Conservation (phyloP, 1,140 invertebrate genomes). For the Micrasema longulum region DNA sequence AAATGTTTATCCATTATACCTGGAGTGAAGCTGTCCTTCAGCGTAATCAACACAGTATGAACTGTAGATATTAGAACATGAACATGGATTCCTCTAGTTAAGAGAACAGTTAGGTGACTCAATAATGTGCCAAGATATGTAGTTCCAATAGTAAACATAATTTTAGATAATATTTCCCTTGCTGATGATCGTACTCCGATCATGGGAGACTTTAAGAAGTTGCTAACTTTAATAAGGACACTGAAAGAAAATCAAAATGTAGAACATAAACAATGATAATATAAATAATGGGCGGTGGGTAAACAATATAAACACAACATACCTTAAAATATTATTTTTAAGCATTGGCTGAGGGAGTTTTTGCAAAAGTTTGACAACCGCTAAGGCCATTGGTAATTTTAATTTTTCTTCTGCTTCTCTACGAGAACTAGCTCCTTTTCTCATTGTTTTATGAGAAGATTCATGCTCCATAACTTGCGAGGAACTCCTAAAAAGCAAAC, state of each 20-base stretch:
- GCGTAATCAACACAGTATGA: slow-evolving; percentile 81
- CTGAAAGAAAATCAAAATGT: slow-evolving; percentile 65
- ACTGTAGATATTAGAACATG: slow-evolving; percentile 93
- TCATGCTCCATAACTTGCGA: slow-evolving; percentile 81
- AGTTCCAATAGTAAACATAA: slow-evolving; percentile 87
- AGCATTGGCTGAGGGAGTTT: slow-evolving; percentile 83
- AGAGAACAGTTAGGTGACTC: slow-evolving; percentile 82
- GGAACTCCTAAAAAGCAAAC: slow-evolving; percentile 68
- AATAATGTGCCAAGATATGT: slow-evolving; percentile 83
- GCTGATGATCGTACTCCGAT: slow-evolving; percentile 87
- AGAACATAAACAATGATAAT: background rate
- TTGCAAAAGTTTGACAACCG: slow-evolving; percentile 92
- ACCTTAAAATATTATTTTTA: slow-evolving; percentile 84
- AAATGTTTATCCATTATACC: slow-evolving; percentile 85
- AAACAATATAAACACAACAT: background rate
- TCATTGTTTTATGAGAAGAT: slow-evolving; percentile 84
- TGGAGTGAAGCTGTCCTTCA: slow-evolving; percentile 75
- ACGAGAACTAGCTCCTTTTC: slow-evolving; percentile 71
- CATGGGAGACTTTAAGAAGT: slow-evolving; percentile 90
- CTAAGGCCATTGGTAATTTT: slow-evolving; percentile 90
- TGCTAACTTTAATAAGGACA: slow-evolving; percentile 89
- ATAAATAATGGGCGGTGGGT: background rate
- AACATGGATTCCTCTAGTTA: slow-evolving; percentile 92
- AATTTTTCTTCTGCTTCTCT: slow-evolving; percentile 91
- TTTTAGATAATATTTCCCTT: slow-evolving; percentile 89